These are phyloP conservation scores for Zelostemma sp. DNA, from an alignment of 1,140 invertebrate species.

Conservation along the genomic window DNA sequence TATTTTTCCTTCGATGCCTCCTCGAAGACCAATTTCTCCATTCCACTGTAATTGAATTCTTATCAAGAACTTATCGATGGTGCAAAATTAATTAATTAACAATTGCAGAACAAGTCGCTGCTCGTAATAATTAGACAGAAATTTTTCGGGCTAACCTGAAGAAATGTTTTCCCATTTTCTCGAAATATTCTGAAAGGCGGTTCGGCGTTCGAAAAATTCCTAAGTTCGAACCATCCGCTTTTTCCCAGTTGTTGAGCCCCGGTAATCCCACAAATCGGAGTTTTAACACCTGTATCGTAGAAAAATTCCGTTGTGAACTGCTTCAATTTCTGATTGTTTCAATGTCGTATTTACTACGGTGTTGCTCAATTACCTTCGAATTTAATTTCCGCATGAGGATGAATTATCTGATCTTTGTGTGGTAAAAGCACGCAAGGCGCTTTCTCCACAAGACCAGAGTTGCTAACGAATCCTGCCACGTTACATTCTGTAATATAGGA, in stretches of 20 bases:
- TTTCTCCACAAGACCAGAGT: conserved; percentile 78
- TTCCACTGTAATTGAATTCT: conserved; percentile 77
- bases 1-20: conserved; percentile 82
- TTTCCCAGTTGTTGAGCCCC: conserved; percentile 83
- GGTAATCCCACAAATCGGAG: conserved; percentile 88
- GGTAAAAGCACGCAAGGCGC: conserved; percentile 89
- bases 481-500: conserved; percentile 80
- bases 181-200: conserved; percentile 84
- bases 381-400: conserved; percentile 86
- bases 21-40: conserved; percentile 79
- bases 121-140: no score
- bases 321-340: background rate
- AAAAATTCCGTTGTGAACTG: conserved; percentile 1
- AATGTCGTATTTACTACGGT: background rate
- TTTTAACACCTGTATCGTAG: conserved; percentile 74
- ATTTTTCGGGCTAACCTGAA: no score
- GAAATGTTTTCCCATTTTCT: conserved; percentile 83
- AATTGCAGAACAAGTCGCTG: background rate
- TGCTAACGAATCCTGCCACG: conserved; percentile 83
- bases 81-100: conserved; percentile 6
- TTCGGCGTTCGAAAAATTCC: conserved; percentile 80
- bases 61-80: no score
- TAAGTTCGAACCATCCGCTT: conserved; percentile 81
- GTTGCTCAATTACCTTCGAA: conserved; percentile 79
- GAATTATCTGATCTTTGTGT: conserved; percentile 85